Base-by-base conservation (phyloP, 2,113 vertebrate genomes). In the Burhinus bistriatus region DNA sequence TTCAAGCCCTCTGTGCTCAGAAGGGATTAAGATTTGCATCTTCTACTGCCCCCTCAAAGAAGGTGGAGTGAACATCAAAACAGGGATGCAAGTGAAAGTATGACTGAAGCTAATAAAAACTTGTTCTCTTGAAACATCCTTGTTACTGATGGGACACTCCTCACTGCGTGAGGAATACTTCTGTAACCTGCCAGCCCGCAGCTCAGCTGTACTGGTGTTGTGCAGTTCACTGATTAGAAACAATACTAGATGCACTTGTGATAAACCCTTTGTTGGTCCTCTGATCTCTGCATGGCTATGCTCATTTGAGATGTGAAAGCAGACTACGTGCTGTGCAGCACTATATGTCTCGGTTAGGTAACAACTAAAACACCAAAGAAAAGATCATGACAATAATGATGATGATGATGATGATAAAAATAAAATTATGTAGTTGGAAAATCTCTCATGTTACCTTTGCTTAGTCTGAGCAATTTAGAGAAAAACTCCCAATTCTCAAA, bases 221-320 rank as follows among this genome's bases (percentile, higher is more conserved):
- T 61, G 54, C 59, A 95, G 94, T 86, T 97, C 97, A 94, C 85
- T 65, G 94, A 54, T 68, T 93, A 95, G 90, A 95, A 96, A 97
- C 92, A 97, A 96, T 94, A 45, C 73, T 5, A 47, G 97, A 96
- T 96, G 96, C 95, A 95, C 93, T 95, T 88, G 40, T 42, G 96
- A 97, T 97, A 89, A 95, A 91, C 90, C 76, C 93, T 91, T 96
- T 93, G 96, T 97, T 93, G 96, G 91, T 70, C 42, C 62, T 97
- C 95, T 98, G 80, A 96, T 98, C 93, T 97, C 95, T 97, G 97
- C 80, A 13, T 90, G 66, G 22, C 95, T 95, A n/a, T 75, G 83
- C 92, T 95, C 70, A 58, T 89, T 88, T 95, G 89, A 96, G 87
- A 93, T 36, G 91, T 20, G 88, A 92, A 94, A 68, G 95, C 88